phyloP scores from a whole-genome alignment of 1,140 invertebrate species.

The Drosophila bocqueti region DNA sequence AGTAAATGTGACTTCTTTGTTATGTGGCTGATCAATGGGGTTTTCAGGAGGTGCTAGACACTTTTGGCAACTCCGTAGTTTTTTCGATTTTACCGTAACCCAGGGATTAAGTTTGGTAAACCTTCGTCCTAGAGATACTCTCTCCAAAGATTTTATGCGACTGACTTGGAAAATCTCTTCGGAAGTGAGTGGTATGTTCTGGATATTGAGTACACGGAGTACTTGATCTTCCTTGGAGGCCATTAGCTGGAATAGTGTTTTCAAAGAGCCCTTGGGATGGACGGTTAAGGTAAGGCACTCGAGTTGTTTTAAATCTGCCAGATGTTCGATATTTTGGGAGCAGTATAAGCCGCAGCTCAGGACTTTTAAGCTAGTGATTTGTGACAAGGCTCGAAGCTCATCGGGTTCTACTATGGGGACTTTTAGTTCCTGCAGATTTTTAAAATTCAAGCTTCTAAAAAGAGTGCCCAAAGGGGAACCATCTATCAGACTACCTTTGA shows the following conservation, averaged over 20 bases:
- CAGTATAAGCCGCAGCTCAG: not conserved
- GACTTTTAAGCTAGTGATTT: not conserved
- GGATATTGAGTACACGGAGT: not conserved
- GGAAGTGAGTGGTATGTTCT: not conserved
- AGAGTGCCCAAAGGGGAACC: not conserved
- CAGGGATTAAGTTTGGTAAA: not conserved
- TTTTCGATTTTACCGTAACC: not conserved
- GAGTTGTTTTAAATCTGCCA: not conserved
- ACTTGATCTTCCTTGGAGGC: not conserved
- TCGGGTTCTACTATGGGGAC: not conserved
- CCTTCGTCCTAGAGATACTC: not conserved
- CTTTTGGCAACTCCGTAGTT: not conserved
- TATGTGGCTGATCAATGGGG: not conserved
- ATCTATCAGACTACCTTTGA: not conserved
- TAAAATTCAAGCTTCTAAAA: not conserved
- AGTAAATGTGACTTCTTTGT: not conserved
- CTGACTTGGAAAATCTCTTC: not conserved
- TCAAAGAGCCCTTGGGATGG: slow-evolving; percentile 1
- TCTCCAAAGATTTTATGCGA: slow-evolving; percentile 1
- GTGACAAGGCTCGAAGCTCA: not conserved
- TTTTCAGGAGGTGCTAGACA: not conserved
- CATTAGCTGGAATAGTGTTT: not conserved
- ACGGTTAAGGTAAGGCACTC: slow-evolving; percentile 2
- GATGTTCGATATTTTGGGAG: not conserved
- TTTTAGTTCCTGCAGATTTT: not conserved